Evolutionary conservation across 2,797 vertebrate species (phyloP).

Genomic region (Myripristis murdjan): DNA sequence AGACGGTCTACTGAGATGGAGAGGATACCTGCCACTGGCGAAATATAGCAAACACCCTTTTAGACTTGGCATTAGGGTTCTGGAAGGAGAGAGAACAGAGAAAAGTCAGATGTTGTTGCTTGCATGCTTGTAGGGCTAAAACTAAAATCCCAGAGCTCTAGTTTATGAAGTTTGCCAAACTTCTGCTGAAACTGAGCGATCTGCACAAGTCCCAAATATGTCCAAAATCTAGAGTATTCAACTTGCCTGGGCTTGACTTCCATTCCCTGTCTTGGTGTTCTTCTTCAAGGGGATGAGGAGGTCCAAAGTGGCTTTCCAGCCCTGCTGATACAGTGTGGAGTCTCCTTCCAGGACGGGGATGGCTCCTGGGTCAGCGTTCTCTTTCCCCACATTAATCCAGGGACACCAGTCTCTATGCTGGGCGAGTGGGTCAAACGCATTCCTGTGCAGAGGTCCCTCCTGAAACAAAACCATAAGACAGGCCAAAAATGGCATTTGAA

Average conservation of each 20-base stretch:
- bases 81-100: slow-evolving; percentile 66
- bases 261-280: slow-evolving; percentile 66
- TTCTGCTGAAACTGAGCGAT: too few relatives aligned
- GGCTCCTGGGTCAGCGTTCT: slow-evolving; percentile 63
- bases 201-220: too few relatives aligned
- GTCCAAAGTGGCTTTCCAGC: slow-evolving; percentile 90
- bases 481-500: not conserved
- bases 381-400: slow-evolving; percentile 87
- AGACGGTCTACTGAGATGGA: slow-evolving; percentile 81
- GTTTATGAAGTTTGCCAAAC: too few relatives aligned
- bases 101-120: not conserved
- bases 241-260: slow-evolving; percentile 85
- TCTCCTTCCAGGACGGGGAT: slow-evolving; percentile 34
- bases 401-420: slow-evolving; percentile 98
- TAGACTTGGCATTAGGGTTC: slow-evolving; percentile 93
- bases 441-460: slow-evolving; percentile 86
- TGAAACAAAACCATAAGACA: slow-evolving; percentile 43
- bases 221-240: too few relatives aligned
- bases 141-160: too few relatives aligned
- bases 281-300: slow-evolving; percentile 88
- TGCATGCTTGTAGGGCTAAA: too few relatives aligned
- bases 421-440: slow-evolving; percentile 90
- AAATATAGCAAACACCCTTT: slow-evolving; percentile 95
- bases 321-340: slow-evolving; percentile 75
- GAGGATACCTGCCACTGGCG: slow-evolving; percentile 92